These are phyloP conservation scores for Elephas maximus DNA, from an alignment of 2,113 vertebrate species.

Conservation along the genomic window DNA sequence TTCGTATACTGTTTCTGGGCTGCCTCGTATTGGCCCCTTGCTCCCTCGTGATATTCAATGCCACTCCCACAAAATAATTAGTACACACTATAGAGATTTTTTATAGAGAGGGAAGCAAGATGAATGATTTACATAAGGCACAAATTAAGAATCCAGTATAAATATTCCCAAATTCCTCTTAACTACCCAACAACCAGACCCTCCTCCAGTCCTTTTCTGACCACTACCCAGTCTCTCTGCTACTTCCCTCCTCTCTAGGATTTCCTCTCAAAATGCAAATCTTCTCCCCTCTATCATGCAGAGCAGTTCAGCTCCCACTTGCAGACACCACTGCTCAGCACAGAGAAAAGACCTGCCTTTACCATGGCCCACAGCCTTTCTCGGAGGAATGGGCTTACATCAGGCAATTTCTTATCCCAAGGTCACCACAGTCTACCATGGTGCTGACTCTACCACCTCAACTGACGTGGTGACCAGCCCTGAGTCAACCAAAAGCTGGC, in stretches of 20 bases:
- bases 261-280: background rate
- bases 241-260: background rate
- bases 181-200: background rate
- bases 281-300: background rate
- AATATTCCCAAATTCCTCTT: background rate
- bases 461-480: background rate
- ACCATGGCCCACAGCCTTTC: background rate
- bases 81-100: background rate
- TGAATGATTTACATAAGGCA: background rate
- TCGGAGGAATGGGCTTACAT: background rate
- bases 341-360: background rate
- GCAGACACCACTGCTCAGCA: background rate
- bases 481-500: background rate
- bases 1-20: background rate
- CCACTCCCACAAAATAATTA: background rate
- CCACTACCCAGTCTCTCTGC: background rate
- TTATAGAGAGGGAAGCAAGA: background rate
- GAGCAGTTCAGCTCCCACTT: background rate
- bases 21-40: no score
- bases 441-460: background rate
- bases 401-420: background rate
- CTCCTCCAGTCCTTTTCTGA: background rate
- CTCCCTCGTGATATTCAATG: background rate
- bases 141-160: background rate
- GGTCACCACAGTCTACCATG: no score